Evolutionary conservation across 2,797 vertebrate species (phyloP), one percentile per base, ranked within the genome.

Genomic region (Kryptolebias ocellatus): DNA sequence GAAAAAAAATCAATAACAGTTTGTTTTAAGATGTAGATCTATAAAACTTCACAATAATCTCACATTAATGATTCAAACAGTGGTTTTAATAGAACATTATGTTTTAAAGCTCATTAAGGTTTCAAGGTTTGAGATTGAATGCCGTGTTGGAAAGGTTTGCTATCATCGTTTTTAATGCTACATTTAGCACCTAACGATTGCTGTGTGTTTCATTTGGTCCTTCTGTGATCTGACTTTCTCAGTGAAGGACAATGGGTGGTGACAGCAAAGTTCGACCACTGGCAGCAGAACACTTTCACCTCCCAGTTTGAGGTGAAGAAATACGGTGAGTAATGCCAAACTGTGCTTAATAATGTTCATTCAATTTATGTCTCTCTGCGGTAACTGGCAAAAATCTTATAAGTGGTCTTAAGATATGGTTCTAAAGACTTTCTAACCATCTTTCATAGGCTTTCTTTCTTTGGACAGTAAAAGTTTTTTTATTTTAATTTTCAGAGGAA

Each of bases 211-310:
- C 2, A 2, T 49, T 50, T 53, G 45, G 27, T 61, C 16, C 46
- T 60, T 24, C 37, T 60, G 27, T 53, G 42, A 64, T 29, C 0
- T 62, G 42, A 37, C 27, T 67, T 12, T 53, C 20, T 4, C 74
- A 94, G 94, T 59, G 93, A 94, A 71, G 94, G 94, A 49, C 84
- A 3, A 0, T 94, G 94, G 94, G 83, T 59, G 5, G 44, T 93
- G 61, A 84, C 64, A 0, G 90, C 92, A 11, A 93, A 88, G 72
- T 92, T 94, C 27, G 90, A 92, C 74, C 56, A 92, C 69, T 77
- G 78, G 89, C 53, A 83, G 67, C 88, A 92, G 64, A 94, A 93
- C 81, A 85, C 67, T 0, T 94, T 92, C 72, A 92, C 29, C 59
- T 47, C 89, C 42, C 72, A 77, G 16, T 94, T 94, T 54, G 79